Evolutionary conservation across 2,113 vertebrate species (phyloP), one percentile per base, ranked within the genome.

Genomic region (Sceloporus undulatus): DNA sequence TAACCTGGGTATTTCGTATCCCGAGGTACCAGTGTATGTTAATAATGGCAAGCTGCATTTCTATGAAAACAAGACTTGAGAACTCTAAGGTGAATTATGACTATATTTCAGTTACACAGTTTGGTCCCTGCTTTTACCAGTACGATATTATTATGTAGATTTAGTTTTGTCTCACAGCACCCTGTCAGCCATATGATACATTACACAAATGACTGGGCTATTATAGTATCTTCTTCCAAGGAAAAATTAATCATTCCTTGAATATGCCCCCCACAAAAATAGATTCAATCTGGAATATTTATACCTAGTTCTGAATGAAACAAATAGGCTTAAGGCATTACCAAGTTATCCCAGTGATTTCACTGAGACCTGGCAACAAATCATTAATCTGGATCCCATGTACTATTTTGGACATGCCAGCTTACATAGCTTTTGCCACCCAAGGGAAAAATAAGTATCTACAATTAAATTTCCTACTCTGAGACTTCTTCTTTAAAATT

Each of bases 41-140:
- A 90, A 86, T 86, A 85, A 66, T 75, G 70, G 7, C 9, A 90
- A 88, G 90, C 80, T 73, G 78, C 83, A 90, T 68, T 56, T 62
- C 16, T 62, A 62, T 14, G 11, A 16, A 62, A 62, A 62, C 0
- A 62, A 62, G 59, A 62, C 59, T 62, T 16, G 59, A 62, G 13
- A 62, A 62, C 13, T 62, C 59, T 62, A 62, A 18, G 2, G 3
- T 62, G 11, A 62, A 14, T 14, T 62, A 59, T 16, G 48, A 48
- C 7, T 48, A 7, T 48, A 48, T 48, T 7, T 48, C 48, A 48
- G 7, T 34, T 56, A n/a, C 27, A 38, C 23, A 54, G 16, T 19
- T 6, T 74, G 66, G 11, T 34, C 23, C 23, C 8, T 29, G 29
- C 70, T 76, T 75, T 76, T 62, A 68, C 29, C 8, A 52, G 19